phyloP scores from a whole-genome alignment of 1,140 invertebrate species.

The Sarcophaga peregrina region DNA sequence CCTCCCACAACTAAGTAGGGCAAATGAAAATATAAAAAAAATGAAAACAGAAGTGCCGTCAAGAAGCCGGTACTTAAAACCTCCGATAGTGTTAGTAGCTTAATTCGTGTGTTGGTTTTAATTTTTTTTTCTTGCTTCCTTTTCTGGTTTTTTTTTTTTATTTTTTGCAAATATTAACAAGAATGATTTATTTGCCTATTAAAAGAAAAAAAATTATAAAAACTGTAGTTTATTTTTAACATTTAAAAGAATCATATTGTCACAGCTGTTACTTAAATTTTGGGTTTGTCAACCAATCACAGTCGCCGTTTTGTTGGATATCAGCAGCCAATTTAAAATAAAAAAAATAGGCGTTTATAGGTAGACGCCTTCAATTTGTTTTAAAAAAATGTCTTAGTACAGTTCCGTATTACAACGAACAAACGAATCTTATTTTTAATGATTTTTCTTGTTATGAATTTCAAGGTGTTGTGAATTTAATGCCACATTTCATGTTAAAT shows the following conservation, averaged over 20 bases:
- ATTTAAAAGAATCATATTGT: neutral
- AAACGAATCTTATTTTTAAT: neutral
- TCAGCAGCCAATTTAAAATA: neutral
- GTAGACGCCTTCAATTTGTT: constrained; percentile 21
- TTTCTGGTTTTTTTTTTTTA: no score
- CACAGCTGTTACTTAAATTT: constrained; percentile 5
- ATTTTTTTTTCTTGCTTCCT: neutral
- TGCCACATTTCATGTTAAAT: constrained; percentile 25
- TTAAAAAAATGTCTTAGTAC: neutral
- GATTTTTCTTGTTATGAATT: neutral
- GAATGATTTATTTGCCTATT: constrained; percentile 27
- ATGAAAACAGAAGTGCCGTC: neutral
- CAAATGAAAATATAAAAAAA: no score
- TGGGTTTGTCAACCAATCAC: constrained; percentile 24
- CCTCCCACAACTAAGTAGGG: no score
- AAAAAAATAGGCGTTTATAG: constrained; percentile 22
- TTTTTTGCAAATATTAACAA: neutral
- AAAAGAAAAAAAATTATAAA: no score
- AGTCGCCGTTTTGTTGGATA: neutral
- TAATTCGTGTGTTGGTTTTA: neutral
- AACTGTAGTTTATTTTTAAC: no score
- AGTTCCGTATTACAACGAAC: constrained; percentile 20
- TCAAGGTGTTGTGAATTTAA: constrained; percentile 13
- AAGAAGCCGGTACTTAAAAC: neutral
- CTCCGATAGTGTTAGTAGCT: neutral